These are phyloP conservation scores for Prunella strophiata DNA, from an alignment of 2,797 vertebrate genomes.

Conservation along the genomic window DNA sequence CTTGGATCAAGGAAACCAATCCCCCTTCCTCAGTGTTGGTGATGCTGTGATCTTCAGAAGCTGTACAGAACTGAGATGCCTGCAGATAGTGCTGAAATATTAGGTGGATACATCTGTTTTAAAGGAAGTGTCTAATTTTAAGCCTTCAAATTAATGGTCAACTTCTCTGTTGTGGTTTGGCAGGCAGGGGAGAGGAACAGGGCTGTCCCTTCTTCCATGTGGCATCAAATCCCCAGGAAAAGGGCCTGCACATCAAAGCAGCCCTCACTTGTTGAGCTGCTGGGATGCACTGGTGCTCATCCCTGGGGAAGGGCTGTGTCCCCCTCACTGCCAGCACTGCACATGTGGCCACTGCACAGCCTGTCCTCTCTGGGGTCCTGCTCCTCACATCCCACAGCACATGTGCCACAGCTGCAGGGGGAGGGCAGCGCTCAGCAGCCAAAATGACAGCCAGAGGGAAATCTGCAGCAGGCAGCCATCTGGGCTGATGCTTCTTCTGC, in stretches of 20 bases:
- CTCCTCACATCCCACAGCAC: background rate
- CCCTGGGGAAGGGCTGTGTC: background rate
- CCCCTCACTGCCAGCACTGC: background rate
- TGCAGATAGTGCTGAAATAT: background rate
- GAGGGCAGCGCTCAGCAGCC: background rate
- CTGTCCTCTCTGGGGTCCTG: background rate
- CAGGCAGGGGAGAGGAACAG: background rate
- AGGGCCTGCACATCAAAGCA: background rate
- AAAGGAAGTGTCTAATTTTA: background rate
- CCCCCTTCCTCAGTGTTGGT: accelerated
- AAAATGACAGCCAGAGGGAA: background rate
- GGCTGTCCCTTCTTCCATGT: background rate
- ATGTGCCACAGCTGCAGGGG: background rate
- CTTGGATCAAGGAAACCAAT: background rate
- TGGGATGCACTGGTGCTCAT: background rate
- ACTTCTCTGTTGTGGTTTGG: background rate
- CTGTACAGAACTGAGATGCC: background rate
- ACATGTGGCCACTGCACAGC: accelerated
- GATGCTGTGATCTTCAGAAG: background rate
- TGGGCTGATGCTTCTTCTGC: background rate
- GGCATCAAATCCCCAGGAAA: background rate
- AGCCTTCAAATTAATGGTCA: background rate
- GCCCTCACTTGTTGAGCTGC: background rate
- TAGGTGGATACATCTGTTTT: background rate
- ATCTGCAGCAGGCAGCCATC: background rate